Conservation (phyloP, 2,797 vertebrate genomes). For the Centroberyx gerrardi region DNA sequence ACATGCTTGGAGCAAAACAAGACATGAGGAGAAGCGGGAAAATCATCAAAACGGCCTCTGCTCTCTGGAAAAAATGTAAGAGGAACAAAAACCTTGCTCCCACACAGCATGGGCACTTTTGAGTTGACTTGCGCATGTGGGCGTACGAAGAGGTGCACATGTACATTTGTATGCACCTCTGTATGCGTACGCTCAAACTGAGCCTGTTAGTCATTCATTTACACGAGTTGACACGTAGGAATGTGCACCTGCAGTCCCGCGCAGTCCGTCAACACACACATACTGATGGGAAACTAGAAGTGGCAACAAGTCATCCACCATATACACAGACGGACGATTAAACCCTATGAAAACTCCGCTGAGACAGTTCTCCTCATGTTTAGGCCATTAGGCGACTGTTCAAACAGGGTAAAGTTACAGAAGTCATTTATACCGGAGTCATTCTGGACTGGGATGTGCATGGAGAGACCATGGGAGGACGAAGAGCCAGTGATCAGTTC, state of each 20-base stretch:
- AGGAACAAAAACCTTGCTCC: background rate
- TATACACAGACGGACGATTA: background rate
- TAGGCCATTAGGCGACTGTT: constrained; percentile 9
- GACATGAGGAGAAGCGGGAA: background rate
- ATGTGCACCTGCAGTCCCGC: constrained; percentile 55
- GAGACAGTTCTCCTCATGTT: constrained; percentile 28
- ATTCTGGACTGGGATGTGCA: constrained; percentile 20
- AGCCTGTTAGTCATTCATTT: constrained; percentile 38
- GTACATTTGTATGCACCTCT: background rate
- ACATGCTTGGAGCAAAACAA: constrained; percentile 4
- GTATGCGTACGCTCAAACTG: background rate
- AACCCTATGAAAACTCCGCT: constrained; percentile 8
- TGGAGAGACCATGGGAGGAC: background rate
- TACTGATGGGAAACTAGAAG: constrained; percentile 32
- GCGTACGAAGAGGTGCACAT: constrained; percentile 5
- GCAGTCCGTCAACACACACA: constrained; percentile 38
- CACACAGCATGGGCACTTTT: background rate
- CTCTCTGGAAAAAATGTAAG: background rate
- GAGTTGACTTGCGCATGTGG: background rate
- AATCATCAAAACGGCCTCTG: background rate
- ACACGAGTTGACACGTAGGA: constrained; percentile 37
- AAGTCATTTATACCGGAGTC: constrained; percentile 12
- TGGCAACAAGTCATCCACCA: constrained; percentile 35
- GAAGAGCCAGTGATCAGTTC: constrained; percentile 18
- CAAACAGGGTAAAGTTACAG: constrained; percentile 12